Percentiles rank a stretch among this genome's conserved stretches.
phyloP scores from a whole-genome alignment of 1,140 invertebrate genomes.

The Lucilia sericata region DNA sequence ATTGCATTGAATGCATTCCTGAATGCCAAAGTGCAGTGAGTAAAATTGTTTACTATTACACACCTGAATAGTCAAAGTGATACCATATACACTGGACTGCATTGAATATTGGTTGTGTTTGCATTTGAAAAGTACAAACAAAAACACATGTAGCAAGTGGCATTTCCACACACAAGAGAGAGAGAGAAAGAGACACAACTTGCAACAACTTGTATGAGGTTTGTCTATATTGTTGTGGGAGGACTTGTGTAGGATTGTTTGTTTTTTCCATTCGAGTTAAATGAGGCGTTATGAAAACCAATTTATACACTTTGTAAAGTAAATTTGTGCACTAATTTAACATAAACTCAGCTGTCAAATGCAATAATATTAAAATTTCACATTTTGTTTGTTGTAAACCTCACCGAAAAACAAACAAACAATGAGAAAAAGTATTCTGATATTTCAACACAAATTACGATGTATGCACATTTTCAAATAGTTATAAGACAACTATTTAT shows the following conservation, averaged over 20 bases:
- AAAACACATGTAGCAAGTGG: background rate
- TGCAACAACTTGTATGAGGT: background rate
- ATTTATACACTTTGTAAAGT: conserved; percentile 44
- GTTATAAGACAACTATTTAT: too few relatives aligned
- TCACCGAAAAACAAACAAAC: background rate
- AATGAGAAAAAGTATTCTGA: background rate
- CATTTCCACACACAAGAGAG: background rate
- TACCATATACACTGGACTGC: background rate
- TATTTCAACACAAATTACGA: too few relatives aligned
- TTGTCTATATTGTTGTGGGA: background rate
- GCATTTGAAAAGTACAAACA: conserved; percentile 29
- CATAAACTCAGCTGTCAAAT: conserved; percentile 43
- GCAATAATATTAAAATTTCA: conserved; percentile 30
- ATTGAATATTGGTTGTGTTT: conserved; percentile 9
- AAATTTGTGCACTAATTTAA: conserved; percentile 42
- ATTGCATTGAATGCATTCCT: background rate
- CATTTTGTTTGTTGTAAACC: background rate
- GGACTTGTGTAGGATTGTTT: background rate
- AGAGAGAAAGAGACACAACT: background rate
- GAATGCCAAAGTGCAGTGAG: background rate
- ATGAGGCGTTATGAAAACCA: conserved; percentile 39
- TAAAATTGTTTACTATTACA: conserved; percentile 35
- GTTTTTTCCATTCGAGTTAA: conserved; percentile 32
- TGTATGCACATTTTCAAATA: too few relatives aligned
- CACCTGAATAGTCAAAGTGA: conserved; percentile 41